Conservation (phyloP, 2,888 invertebrate genomes). For the Athripsodes cinereus region DNA sequence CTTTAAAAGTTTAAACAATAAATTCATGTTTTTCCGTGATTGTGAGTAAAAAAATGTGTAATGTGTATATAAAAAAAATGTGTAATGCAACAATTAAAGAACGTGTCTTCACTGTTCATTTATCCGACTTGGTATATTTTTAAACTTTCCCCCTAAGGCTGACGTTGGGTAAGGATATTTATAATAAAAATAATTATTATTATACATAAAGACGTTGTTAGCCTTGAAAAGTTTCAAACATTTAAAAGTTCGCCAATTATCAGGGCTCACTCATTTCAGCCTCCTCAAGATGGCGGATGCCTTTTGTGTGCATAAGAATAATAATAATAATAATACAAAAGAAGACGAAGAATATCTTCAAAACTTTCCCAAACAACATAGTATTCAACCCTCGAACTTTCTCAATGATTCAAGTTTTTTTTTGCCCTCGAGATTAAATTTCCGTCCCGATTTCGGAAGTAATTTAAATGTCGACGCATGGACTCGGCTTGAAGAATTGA, state of each 20-base stretch:
- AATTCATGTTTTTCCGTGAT: too few species aligned
- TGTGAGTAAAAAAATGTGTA: too few species aligned
- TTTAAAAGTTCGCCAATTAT: slow-evolving; percentile 24
- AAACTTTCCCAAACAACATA: slow-evolving; percentile 18
- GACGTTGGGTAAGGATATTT: too few species aligned
- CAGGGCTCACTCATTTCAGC: slow-evolving; percentile 11
- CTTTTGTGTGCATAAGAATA: slow-evolving; percentile 19
- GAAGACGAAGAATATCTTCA: slow-evolving; percentile 8
- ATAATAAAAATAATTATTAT: too few species aligned
- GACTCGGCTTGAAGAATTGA: not conserved
- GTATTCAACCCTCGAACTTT: slow-evolving; percentile 4
- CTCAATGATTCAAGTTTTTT: slow-evolving; percentile 6
- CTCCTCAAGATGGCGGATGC: slow-evolving; percentile 12
- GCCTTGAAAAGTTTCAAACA: slow-evolving; percentile 24
- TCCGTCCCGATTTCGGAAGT: slow-evolving; percentile 1
- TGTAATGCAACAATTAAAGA: not conserved
- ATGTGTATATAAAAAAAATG: not conserved
- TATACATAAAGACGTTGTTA: slow-evolving; percentile 4
- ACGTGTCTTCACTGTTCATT: too few species aligned
- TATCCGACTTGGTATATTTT: too few species aligned
- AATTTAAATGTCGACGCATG: slow-evolving; percentile 3
- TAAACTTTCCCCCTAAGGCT: too few species aligned
- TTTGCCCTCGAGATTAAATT: not conserved
- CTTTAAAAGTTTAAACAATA: too few species aligned
- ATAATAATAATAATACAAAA: slow-evolving; percentile 6